These are phyloP conservation scores for Malurus leucopterus DNA, from an alignment of 2,797 vertebrate species.

Conservation along the genomic window DNA sequence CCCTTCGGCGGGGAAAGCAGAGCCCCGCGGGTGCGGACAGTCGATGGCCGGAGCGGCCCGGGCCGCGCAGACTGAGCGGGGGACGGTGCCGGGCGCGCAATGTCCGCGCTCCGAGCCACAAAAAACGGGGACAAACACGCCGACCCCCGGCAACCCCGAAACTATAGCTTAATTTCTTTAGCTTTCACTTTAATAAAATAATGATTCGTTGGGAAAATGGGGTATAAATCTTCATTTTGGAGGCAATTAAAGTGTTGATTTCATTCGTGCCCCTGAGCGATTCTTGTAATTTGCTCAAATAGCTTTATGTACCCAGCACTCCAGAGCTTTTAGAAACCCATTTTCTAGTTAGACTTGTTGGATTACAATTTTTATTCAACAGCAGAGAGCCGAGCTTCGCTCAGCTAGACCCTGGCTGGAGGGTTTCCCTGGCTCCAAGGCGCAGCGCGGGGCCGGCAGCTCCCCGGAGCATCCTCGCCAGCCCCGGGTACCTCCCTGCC, in stretches of 20 bases:
- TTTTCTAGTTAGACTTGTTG: slow-evolving; percentile 83
- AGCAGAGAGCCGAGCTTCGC: background rate
- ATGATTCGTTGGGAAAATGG: slow-evolving; percentile 83
- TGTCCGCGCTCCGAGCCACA: background rate
- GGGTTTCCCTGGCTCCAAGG: background rate
- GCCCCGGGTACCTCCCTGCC: background rate
- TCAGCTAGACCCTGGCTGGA: background rate
- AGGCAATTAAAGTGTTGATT: slow-evolving; percentile 97
- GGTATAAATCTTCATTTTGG: slow-evolving; percentile 93
- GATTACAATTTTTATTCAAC: slow-evolving; percentile 72
- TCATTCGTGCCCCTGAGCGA: slow-evolving; percentile 87
- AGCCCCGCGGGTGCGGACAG: background rate
- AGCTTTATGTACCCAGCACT: slow-evolving; percentile 88
- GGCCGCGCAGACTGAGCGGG: background rate
- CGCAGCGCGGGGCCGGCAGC: rapidly evolving
- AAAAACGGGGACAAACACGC: background rate
- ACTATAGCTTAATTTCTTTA: slow-evolving; percentile 54
- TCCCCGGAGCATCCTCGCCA: background rate
- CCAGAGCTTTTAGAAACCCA: slow-evolving; percentile 82
- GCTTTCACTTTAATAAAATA: slow-evolving; percentile 76
- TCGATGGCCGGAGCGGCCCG: background rate
- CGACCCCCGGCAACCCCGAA: slow-evolving; percentile 6
- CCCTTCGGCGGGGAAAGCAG: background rate
- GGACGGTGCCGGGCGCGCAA: background rate
- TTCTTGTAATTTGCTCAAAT: slow-evolving; percentile 90